Percentiles rank a stretch among this genome's conserved stretches.
Evolutionary conservation across 2,113 vertebrate genomes (phyloP).

Genomic region (Baryphthengus martii): DNA sequence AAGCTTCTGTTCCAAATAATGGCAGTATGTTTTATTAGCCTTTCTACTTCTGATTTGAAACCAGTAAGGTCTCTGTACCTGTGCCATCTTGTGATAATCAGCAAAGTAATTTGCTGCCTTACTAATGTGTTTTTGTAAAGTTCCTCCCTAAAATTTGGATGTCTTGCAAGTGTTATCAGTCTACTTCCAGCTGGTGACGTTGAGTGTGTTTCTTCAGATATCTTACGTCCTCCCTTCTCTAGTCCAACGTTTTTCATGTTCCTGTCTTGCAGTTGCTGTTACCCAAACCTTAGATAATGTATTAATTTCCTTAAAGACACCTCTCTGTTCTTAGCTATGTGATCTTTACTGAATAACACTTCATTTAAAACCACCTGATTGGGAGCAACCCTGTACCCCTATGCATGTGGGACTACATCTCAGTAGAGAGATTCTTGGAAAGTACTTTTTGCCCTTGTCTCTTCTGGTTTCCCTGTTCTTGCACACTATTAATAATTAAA

Average conservation of each 20-base stretch:
- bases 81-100: background rate
- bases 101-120: background rate
- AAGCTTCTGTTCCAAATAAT: background rate
- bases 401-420: background rate
- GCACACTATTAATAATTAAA: background rate
- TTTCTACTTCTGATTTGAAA: background rate
- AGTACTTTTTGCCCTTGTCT: background rate
- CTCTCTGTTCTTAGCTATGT: background rate
- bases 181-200: background rate
- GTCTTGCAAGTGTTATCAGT: background rate
- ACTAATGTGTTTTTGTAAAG: background rate
- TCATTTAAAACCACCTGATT: background rate
- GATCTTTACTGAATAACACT: background rate
- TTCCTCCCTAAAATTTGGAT: background rate
- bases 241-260: accelerated
- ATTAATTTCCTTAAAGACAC: background rate
- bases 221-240: background rate
- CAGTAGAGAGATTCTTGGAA: background rate
- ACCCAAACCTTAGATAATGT: background rate
- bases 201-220: background rate
- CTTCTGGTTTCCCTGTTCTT: background rate
- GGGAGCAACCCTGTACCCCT: background rate
- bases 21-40: background rate
- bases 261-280: background rate
- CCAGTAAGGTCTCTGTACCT: background rate